Evolutionary conservation across 2,888 invertebrate species (phyloP).

Genomic region (Adelphocoris suturalis): DNA sequence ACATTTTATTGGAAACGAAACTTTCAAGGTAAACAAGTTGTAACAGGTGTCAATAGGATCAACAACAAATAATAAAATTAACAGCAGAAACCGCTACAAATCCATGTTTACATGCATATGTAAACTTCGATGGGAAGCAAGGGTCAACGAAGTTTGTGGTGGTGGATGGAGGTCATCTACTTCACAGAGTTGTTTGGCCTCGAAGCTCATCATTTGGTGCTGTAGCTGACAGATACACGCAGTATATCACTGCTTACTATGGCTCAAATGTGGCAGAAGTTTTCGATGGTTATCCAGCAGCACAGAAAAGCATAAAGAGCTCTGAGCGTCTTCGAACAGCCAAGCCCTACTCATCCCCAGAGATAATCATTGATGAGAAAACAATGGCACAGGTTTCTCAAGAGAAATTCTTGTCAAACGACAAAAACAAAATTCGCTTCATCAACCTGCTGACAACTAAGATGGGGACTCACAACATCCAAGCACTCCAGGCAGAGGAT

Average conservation of each 20-base stretch:
- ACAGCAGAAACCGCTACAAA: too few species aligned
- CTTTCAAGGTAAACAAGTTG: too few species aligned
- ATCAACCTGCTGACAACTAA: slow-evolving; percentile 48
- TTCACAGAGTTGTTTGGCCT: neutral
- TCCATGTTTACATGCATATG: too few species aligned
- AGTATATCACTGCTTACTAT: slow-evolving; percentile 49
- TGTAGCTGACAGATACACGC: slow-evolving; percentile 45
- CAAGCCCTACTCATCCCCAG: slow-evolving; percentile 43
- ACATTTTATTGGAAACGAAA: too few species aligned
- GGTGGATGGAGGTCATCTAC: slow-evolving; percentile 54
- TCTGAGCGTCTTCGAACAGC: slow-evolving; percentile 53
- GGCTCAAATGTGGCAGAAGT: slow-evolving; percentile 48
- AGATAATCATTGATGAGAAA: slow-evolving; percentile 53
- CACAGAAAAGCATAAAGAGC: slow-evolving; percentile 56
- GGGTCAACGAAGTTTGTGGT: slow-evolving; percentile 54
- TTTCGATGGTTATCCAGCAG: slow-evolving; percentile 52
- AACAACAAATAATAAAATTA: too few species aligned
- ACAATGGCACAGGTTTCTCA: slow-evolving; percentile 45
- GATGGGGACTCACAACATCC: slow-evolving; percentile 15
- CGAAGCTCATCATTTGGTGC: slow-evolving; percentile 47
- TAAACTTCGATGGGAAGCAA: slow-evolving; percentile 53
- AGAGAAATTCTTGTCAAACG: slow-evolving; percentile 55
- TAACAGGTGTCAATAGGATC: too few species aligned
- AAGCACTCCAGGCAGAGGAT: slow-evolving; percentile 53
- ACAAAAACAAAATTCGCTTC: slow-evolving; percentile 41